Evolutionary conservation across 2,888 invertebrate genomes (phyloP).

Genomic region (Ephialtes manifestator): DNA sequence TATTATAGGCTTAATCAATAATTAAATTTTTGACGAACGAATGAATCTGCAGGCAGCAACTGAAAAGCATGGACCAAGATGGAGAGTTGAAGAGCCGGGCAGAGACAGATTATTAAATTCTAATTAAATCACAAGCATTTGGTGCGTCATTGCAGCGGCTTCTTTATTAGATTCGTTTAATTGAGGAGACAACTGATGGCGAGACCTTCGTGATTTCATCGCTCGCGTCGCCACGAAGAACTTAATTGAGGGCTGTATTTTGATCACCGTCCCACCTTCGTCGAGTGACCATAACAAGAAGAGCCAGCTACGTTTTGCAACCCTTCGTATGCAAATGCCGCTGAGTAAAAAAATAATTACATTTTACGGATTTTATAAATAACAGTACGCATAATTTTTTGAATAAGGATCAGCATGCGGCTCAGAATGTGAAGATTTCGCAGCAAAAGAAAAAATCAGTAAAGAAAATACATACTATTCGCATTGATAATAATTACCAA

Average conservation of each 20-base stretch:
- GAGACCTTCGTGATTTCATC: constrained; percentile 16
- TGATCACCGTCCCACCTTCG: background rate
- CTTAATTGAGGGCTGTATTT: constrained; percentile 9
- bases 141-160: background rate
- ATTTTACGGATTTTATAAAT: background rate
- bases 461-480: no score
- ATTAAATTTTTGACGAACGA: constrained; percentile 5
- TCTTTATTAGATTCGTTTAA: constrained; percentile 28
- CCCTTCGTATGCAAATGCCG: background rate
- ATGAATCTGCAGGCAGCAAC: constrained; percentile 5
- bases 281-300: constrained; percentile 9
- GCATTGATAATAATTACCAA: no score
- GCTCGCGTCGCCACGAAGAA: background rate
- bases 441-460: no score
- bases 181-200: constrained; percentile 5
- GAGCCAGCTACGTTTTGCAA: background rate
- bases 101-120: constrained; percentile 30
- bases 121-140: constrained; percentile 35
- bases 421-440: no score
- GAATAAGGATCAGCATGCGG: no score
- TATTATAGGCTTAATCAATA: constrained; percentile 29
- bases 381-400: no score
- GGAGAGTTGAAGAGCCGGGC: background rate
- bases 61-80: background rate
- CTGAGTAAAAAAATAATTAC: background rate